Evolutionary conservation across 2,113 vertebrate species (phyloP).

Genomic region (Amphilophus citrinellus): DNA sequence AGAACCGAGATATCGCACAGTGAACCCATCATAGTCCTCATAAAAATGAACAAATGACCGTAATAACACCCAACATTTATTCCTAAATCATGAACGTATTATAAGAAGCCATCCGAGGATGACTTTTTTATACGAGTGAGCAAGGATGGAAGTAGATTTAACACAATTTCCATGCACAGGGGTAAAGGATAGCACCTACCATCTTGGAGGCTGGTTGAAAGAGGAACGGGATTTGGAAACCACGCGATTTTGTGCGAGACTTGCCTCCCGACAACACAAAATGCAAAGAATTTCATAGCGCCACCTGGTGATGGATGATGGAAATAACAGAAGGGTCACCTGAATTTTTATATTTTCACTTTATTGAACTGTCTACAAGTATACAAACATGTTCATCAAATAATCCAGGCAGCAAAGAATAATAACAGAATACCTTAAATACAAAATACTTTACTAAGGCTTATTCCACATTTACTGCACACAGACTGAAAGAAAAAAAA

Average conservation of each 20-base stretch:
- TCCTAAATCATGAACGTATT: accelerated
- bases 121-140: accelerated
- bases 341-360: background rate
- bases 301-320: slow-evolving; percentile 46
- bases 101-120: accelerated
- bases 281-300: slow-evolving; percentile 47
- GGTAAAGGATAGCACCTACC: slow-evolving; percentile 70
- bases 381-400: too few relatives aligned
- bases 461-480: too few relatives aligned
- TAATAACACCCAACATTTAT: background rate
- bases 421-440: too few relatives aligned
- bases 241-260: slow-evolving; percentile 80
- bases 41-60: background rate
- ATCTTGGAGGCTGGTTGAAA: slow-evolving; percentile 79
- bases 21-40: background rate
- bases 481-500: too few relatives aligned
- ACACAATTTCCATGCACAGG: background rate
- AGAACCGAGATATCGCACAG: background rate
- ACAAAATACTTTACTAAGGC: too few relatives aligned
- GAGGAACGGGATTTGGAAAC: slow-evolving; percentile 69
- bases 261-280: background rate
- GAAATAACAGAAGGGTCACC: background rate
- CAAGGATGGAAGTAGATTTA: slow-evolving; percentile 72
- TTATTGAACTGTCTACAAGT: too few relatives aligned
- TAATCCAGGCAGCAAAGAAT: too few relatives aligned